These are phyloP conservation scores for Hemaris fuciformis DNA, from an alignment of 2,888 invertebrate genomes.

Conservation along the genomic window DNA sequence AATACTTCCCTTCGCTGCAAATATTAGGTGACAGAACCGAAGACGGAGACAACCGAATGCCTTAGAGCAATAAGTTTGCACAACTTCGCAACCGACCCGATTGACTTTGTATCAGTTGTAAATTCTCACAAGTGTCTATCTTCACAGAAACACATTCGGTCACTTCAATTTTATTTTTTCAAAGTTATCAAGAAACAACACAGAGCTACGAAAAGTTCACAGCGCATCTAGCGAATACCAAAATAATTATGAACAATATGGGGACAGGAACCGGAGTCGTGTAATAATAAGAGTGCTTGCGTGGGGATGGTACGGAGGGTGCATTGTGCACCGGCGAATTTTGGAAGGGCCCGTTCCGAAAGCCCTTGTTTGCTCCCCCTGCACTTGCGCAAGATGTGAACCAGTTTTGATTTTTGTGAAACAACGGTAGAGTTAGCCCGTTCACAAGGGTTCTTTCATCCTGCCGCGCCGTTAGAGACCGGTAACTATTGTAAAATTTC, in stretches of 20 bases:
- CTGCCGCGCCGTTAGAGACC: slow-evolving; percentile 48
- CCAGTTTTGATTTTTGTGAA: slow-evolving; percentile 78
- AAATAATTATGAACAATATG: slow-evolving; percentile 79
- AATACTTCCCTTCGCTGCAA: slow-evolving; percentile 80
- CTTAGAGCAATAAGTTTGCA: slow-evolving; percentile 59
- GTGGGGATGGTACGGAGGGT: slow-evolving; percentile 81
- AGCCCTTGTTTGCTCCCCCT: slow-evolving; percentile 76
- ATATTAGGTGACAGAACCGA: slow-evolving; percentile 77
- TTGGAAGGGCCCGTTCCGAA: slow-evolving; percentile 76
- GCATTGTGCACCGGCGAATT: slow-evolving; percentile 81
- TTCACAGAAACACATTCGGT: neutral
- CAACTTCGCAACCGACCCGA: slow-evolving; percentile 32
- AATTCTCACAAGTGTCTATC: slow-evolving; percentile 14
- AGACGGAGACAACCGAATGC: slow-evolving; percentile 60
- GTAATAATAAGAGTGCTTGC: slow-evolving; percentile 79
- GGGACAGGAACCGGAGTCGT: slow-evolving; percentile 76
- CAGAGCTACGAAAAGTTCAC: slow-evolving; percentile 49
- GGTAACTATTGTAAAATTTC: slow-evolving; percentile 20
- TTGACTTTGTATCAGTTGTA: slow-evolving; percentile 24
- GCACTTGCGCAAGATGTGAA: slow-evolving; percentile 80
- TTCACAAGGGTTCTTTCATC: slow-evolving; percentile 61
- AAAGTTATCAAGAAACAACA: slow-evolving; percentile 34
- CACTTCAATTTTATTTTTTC: neutral
- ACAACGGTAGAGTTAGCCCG: slow-evolving; percentile 58
- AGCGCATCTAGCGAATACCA: slow-evolving; percentile 72